Evolutionary conservation across 2,888 invertebrate genomes (phyloP), one percentile per base, ranked within the genome.

Genomic region (Venusia cambrica): DNA sequence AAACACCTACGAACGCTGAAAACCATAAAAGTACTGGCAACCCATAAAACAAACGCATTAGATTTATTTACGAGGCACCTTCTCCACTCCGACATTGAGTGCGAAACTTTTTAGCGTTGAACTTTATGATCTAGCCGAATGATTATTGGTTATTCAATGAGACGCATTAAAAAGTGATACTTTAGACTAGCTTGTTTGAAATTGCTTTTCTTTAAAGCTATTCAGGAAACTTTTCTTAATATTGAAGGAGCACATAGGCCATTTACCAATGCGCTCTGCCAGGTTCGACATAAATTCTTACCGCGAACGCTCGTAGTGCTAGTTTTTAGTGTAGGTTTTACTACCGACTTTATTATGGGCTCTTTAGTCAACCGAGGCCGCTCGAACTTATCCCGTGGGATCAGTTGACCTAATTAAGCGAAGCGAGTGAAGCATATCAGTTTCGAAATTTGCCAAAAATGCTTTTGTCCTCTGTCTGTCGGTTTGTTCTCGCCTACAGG

Each of bases 21-120:
- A 44, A 42, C 29, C 28, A 41, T 35, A 31, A 40, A 34, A 34
- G 39, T 30, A 37, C 36, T 33, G 19, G 27, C 27, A 22, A 38
- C 12, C 24, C 34, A 43, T 45, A 51, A 47, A 62, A 56, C 45
- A 35, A 31, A 30, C 16, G 51, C 53, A 57, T 62, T 61, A 61
- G 50, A 53, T 41, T 52, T 52, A 71, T 74, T 74, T 73, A 74
- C 58, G 72, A 61, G 20, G 42, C 47, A 56, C 54, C 56, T 34
- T 28, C 24, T 20, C 29, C 37, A 37, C 45, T 31, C 40, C 38
- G 64, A 66, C 63, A 48, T 64, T 55, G 58, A 63, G 64, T 55
- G 62, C 60, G 50, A 57, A 64, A 77, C 62, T 73, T 76, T 76
- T 77, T 71, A 73, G 62, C 57, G 57, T 22, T 38, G 11, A 22